phyloP scores from a whole-genome alignment of 2,113 vertebrate species.

The Gasterosteus nipponicus region DNA sequence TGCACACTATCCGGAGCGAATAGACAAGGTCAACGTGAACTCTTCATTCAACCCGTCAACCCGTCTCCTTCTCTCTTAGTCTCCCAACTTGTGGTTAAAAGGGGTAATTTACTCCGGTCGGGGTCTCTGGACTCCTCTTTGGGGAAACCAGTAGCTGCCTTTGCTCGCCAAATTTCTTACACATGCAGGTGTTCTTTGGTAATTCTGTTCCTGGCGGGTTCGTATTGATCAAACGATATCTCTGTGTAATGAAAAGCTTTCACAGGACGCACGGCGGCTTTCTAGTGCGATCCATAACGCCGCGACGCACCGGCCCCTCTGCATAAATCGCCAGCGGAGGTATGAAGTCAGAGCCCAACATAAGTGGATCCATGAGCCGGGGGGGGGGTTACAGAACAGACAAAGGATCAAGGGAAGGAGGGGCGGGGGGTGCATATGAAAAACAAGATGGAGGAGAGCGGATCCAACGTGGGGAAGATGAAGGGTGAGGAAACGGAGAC shows the following conservation, averaged over 20 bases:
- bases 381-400: conserved; percentile 29
- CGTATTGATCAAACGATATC: conserved; percentile 71
- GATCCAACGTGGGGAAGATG: conserved; percentile 12
- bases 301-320: conserved; percentile 37
- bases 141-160: conserved; percentile 12
- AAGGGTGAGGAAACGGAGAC: conserved; percentile 2
- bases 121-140: conserved; percentile 43
- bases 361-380: conserved; percentile 44
- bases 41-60: background rate
- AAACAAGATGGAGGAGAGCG: conserved; percentile 10
- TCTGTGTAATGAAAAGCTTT: conserved; percentile 81
- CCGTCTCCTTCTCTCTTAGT: background rate
- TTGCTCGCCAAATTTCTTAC: conserved; percentile 8
- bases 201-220: conserved; percentile 61
- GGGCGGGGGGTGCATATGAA: background rate
- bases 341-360: conserved; percentile 52
- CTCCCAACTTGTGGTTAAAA: conserved; percentile 22
- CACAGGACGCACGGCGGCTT: conserved; percentile 59
- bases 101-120: conserved; percentile 32
- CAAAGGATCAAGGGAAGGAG: conserved; percentile 24
- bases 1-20: conserved; percentile 12
- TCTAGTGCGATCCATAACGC: conserved; percentile 71
- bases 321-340: conserved; percentile 63
- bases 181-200: conserved; percentile 41
- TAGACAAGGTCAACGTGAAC: too few relatives aligned